phyloP scores from a whole-genome alignment of 1,140 invertebrate species.

The Drosophila ercepeae region DNA sequence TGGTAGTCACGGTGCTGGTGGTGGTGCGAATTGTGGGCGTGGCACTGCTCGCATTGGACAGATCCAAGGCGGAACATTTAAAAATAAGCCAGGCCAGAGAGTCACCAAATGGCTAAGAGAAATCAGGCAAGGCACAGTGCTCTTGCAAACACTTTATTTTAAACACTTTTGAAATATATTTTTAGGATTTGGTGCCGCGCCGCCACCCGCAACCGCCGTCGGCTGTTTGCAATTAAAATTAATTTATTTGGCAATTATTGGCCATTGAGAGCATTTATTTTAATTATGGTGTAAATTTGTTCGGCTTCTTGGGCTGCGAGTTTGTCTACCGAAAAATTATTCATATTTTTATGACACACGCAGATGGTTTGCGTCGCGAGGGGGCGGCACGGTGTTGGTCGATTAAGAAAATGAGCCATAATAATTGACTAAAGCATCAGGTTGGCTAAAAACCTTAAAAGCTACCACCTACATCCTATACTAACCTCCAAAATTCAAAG shows the following conservation, averaged over 20 bases:
- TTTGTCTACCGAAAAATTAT: conserved; percentile 22
- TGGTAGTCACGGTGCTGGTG: conserved; percentile 7
- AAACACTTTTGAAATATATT: conserved; percentile 56
- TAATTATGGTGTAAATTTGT: conserved; percentile 72
- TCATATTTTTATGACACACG: conserved; percentile 63
- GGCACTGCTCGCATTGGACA: conserved; percentile 62
- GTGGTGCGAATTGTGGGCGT: conserved; percentile 42
- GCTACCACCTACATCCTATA: not conserved
- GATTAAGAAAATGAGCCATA: conserved; percentile 57
- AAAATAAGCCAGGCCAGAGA: conserved; percentile 41
- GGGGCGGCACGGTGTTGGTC: conserved; percentile 24
- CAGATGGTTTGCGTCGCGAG: conserved; percentile 18
- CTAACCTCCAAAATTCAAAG: not conserved
- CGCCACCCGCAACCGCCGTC: conserved; percentile 19
- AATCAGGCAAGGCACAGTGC: not conserved
- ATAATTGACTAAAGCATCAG: conserved; percentile 10
- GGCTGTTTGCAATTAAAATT: conserved; percentile 69
- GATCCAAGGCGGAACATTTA: conserved; percentile 47
- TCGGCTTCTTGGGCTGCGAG: conserved; percentile 15
- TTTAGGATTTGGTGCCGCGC: conserved; percentile 41
- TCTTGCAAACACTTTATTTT: conserved; percentile 34
- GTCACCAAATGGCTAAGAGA: conserved; percentile 3
- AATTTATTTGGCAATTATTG: conserved; percentile 80
- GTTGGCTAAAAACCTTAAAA: not conserved
- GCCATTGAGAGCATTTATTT: conserved; percentile 77